phyloP scores from a whole-genome alignment of 2,113 vertebrate species.

The Phrynosoma platyrhinos region DNA sequence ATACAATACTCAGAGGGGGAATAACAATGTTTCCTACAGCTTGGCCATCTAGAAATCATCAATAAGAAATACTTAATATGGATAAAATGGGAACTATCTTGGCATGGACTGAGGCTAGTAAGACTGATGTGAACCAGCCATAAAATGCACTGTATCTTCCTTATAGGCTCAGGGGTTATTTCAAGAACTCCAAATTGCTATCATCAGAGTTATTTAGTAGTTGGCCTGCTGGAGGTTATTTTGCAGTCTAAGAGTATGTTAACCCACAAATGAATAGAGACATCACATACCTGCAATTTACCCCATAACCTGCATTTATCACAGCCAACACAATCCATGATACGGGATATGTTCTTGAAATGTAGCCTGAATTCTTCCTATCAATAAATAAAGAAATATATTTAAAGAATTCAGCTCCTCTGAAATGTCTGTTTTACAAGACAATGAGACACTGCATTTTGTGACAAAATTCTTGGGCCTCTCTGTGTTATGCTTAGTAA shows the following conservation, averaged over 20 bases:
- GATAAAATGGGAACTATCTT: not conserved
- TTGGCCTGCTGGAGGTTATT: not conserved
- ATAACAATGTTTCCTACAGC: not conserved
- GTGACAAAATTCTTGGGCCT: not conserved
- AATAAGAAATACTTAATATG: not conserved
- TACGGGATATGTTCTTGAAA: constrained; percentile 97
- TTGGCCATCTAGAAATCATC: not conserved
- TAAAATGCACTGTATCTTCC: not conserved
- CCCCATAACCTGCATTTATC: constrained; percentile 98
- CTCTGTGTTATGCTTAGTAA: not conserved
- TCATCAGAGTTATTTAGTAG: not conserved
- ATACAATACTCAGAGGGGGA: not conserved
- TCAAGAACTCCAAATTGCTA: not conserved
- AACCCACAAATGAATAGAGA: not conserved
- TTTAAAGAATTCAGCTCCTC: not conserved
- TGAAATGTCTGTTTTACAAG: not conserved
- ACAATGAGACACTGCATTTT: not conserved
- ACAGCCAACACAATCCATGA: constrained; percentile 98
- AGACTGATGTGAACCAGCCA: not conserved
- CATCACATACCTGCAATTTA: constrained; percentile 88
- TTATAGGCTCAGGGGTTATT: not conserved
- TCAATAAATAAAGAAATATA: constrained; percentile 6
- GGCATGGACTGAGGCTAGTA: not conserved
- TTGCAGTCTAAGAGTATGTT: not conserved
- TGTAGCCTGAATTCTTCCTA: constrained; percentile 96